Conservation (phyloP, 2,113 vertebrate genomes). For the Sprattus sprattus region DNA sequence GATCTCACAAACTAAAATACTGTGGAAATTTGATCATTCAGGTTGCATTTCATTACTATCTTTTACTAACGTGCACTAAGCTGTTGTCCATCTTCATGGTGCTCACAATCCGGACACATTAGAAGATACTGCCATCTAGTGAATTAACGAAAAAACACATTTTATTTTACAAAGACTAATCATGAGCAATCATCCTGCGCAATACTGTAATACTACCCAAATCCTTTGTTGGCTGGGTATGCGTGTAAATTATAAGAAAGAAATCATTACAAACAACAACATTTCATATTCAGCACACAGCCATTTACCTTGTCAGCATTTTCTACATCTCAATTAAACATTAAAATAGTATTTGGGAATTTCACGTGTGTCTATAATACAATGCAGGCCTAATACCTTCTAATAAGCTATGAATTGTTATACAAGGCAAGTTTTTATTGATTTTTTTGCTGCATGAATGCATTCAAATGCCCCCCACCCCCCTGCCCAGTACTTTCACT, state of each 20-base stretch:
- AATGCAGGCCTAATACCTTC: background rate
- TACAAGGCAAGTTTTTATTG: background rate
- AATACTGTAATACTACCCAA: no score
- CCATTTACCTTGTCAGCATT: background rate
- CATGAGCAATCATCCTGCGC: no score
- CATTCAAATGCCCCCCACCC: background rate
- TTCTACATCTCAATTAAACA: no score
- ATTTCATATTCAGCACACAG: background rate
- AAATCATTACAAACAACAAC: background rate
- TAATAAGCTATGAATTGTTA: background rate
- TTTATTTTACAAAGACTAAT: background rate
- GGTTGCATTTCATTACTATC: background rate
- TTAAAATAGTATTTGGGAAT: background rate
- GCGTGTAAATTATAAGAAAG: background rate
- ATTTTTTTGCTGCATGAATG: background rate
- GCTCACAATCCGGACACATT: background rate
- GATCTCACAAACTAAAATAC: background rate
- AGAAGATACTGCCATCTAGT: background rate
- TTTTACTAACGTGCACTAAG: background rate
- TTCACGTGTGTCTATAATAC: background rate
- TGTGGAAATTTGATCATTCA: background rate
- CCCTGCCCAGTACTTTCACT: background rate
- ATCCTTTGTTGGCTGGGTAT: no score
- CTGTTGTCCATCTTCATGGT: background rate
- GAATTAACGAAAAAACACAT: background rate